Percentiles rank a stretch among this genome's conserved stretches.
phyloP scores from a whole-genome alignment of 2,888 invertebrate genomes.

The Ptilodon capucinus region DNA sequence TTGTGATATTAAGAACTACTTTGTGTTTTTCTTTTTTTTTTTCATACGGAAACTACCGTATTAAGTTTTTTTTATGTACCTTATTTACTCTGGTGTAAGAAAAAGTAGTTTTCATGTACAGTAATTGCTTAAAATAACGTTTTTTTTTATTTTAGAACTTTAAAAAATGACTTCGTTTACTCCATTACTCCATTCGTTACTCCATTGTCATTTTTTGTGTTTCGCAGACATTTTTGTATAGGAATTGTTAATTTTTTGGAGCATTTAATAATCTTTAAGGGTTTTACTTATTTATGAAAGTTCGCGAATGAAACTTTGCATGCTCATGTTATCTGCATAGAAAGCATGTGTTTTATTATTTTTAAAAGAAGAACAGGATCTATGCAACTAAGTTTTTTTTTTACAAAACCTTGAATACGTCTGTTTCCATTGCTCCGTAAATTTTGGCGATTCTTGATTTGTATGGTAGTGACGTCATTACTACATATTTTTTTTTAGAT shows the following conservation, averaged over 20 bases:
- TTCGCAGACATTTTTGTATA: neutral
- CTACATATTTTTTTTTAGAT: conserved; percentile 1
- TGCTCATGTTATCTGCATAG: conserved; percentile 15
- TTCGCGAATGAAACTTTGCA: neutral
- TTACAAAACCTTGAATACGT: neutral
- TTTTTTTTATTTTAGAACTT: neutral
- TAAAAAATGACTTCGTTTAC: neutral
- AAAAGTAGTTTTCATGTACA: too few species aligned
- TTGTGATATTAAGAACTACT: too few species aligned
- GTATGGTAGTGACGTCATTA: conserved; percentile 9
- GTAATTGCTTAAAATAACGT: too few species aligned
- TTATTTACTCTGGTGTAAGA: too few species aligned
- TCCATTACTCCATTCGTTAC: neutral
- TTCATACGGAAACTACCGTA: too few species aligned
- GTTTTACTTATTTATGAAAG: too few species aligned
- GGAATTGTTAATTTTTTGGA: conserved; percentile 28
- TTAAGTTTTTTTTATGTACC: too few species aligned
- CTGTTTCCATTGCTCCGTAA: conserved; percentile 14
- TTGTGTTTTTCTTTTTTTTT: too few species aligned
- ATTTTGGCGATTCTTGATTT: conserved; percentile 19
- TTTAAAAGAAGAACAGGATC: too few species aligned
- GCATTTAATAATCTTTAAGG: too few species aligned
- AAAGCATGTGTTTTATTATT: neutral
- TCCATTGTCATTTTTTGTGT: neutral
- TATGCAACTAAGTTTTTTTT: neutral